A percentile compares a stretch with the other conserved stretches of the same genome.
phyloP scores from a whole-genome alignment of 2,113 vertebrate genomes.

The Rhynchomys soricoides region DNA sequence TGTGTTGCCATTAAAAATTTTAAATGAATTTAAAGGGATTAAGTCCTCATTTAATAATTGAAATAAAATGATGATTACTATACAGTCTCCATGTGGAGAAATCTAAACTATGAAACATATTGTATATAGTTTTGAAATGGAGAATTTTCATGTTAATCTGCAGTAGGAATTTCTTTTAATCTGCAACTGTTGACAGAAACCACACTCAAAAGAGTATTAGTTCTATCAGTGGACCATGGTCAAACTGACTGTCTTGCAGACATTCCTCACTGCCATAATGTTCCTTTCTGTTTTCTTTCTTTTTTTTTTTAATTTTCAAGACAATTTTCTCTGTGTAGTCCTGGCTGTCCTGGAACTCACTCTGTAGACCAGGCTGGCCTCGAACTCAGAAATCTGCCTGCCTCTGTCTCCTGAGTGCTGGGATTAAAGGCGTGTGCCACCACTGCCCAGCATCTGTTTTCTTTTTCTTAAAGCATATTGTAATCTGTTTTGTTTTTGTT shows the following conservation, averaged over 20 bases:
- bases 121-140: constrained; percentile 76
- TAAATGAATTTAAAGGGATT: constrained; percentile 63
- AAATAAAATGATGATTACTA: constrained; percentile 69
- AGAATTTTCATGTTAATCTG: constrained; percentile 60
- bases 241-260: constrained; percentile 70
- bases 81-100: constrained; percentile 75
- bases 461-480: neutral
- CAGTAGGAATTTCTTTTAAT: constrained; percentile 60
- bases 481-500: neutral
- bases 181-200: constrained; percentile 50
- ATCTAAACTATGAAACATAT: constrained; percentile 71
- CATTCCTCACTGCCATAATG: constrained; percentile 60
- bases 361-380: no score
- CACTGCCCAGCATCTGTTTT: no score
- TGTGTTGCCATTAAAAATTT: constrained; percentile 72
- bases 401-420: no score
- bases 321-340: no score
- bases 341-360: no score
- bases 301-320: no score
- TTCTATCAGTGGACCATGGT: constrained; percentile 53
- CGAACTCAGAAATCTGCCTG: no score
- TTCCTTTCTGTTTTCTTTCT: neutral
- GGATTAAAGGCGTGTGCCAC: no score
- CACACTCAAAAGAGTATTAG: constrained; percentile 28
- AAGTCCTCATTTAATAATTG: constrained; percentile 70